phyloP scores from a whole-genome alignment of 1,140 invertebrate genomes.

The Orussus abietinus region DNA sequence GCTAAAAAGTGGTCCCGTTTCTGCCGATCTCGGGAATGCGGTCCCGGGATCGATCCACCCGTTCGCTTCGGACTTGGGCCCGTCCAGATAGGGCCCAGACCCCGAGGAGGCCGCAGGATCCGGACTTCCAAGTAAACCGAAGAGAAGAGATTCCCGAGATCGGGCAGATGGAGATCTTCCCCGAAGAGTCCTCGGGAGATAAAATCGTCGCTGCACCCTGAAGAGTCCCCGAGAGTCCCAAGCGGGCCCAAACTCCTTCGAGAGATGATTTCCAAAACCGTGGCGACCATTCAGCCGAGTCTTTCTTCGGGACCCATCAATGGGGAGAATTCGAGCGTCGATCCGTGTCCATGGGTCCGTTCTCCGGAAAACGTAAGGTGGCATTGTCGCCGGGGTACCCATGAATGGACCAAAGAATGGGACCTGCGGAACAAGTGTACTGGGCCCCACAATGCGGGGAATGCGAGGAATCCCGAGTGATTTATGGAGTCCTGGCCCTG shows the following conservation, averaged over 20 bases:
- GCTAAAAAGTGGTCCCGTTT: conserved; percentile 32
- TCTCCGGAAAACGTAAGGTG: conserved; percentile 41
- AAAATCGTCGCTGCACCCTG: too few relatives aligned
- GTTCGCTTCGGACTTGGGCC: background rate
- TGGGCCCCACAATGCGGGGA: conserved; percentile 30
- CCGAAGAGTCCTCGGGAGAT: too few relatives aligned
- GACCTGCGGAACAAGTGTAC: conserved; percentile 42
- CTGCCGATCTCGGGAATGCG: too few relatives aligned
- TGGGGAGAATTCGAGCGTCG: conserved; percentile 14
- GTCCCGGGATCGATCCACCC: conserved; percentile 4
- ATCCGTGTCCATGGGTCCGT: conserved; percentile 10
- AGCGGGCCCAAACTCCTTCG: too few relatives aligned
- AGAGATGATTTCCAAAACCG: conserved; percentile 37
- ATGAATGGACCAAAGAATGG: conserved; percentile 41
- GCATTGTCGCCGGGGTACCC: conserved; percentile 39
- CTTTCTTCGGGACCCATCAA: too few relatives aligned
- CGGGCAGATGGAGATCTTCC: too few relatives aligned
- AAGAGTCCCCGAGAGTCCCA: too few relatives aligned
- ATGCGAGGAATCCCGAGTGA: conserved; percentile 38
- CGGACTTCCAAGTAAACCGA: too few relatives aligned
- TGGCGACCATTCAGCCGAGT: conserved; percentile 32
- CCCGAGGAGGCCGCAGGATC: too few relatives aligned
- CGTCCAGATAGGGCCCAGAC: too few relatives aligned
- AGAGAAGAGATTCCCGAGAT: too few relatives aligned
- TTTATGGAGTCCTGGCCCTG: conserved; percentile 32